Base-by-base conservation (phyloP, 1,140 invertebrate species). In the Nephotettix cincticeps region DNA sequence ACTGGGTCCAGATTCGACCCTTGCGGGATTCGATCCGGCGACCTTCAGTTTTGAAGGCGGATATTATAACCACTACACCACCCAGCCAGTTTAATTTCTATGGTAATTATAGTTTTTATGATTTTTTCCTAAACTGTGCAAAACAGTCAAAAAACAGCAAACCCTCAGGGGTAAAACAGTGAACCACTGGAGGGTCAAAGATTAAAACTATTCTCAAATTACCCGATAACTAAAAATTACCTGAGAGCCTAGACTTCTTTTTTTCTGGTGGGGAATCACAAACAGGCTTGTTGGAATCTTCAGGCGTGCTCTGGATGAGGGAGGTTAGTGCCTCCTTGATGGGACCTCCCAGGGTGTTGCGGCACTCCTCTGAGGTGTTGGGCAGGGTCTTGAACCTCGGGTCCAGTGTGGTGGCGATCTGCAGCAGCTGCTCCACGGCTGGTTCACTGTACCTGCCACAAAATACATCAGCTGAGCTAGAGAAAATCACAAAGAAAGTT, bases 351-450 rank as follows among this genome's bases (percentile, higher is more conserved):
- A 83, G 78, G 21, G 78, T 71, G 25, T 74, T 79, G 71, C 83
- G 84, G 30, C 84, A 80, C 72, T 84, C 82, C 17, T 85, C 83
- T 2, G 78, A 80, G 0, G 81, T 79, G 69, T 84, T 83, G 11
- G 83, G 80, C 21, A 85, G 75, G 71, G 82, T 78, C 73, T 85
- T 85, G 71, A 85, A 85, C 78, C 84, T 82, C 13, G 85, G 85
- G 79, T 86, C 85, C 17, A 86, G 73, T 27, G 81, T 81, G 17
- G 84, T 85, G 14, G 85, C 80, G 43, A 83, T 82, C 77, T 84
- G 83, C 36, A 85, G 75, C 19, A 84, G 70, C 13, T 81, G 69
- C 32, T 78, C 82, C 2, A 86, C 81, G 69, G 79, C 78, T 3
- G 71, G 65, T 63, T 84, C 80, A 0, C 77, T 75, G 36, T 86